Conservation (phyloP, 2,113 vertebrate species). For the Neogobius melanostomus region DNA sequence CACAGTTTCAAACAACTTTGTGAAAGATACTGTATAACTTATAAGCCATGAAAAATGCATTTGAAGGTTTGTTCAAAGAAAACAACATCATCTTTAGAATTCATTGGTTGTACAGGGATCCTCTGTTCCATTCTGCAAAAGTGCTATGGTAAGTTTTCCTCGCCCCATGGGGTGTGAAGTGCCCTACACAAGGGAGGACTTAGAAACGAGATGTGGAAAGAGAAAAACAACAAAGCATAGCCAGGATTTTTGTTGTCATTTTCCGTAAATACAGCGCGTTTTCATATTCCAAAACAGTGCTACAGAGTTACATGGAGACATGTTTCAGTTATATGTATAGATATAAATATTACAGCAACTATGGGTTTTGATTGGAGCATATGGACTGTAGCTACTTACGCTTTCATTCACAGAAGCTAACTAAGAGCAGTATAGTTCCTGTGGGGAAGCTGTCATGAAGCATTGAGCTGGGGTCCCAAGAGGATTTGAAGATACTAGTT, state of each 20-base stretch:
- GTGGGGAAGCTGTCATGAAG: too few relatives aligned
- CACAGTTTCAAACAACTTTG: neutral
- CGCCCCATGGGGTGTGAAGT: neutral
- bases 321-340: too few relatives aligned
- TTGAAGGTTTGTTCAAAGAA: constrained; percentile 1
- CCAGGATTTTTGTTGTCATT: neutral
- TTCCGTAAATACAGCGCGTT: neutral
- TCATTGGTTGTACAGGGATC: neutral
- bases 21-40: neutral
- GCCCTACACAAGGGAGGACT: neutral
- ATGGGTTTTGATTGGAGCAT: too few relatives aligned
- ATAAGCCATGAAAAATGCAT: constrained; percentile 5
- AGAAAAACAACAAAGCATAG: neutral
- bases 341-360: too few relatives aligned
- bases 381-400: too few relatives aligned
- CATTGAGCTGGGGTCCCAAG: neutral
- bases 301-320: too few relatives aligned
- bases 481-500: neutral
- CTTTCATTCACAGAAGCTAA: too few relatives aligned
- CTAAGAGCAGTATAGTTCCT: too few relatives aligned
- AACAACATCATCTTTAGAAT: neutral
- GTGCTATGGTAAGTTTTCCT: neutral
- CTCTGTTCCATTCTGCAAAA: neutral
- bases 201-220: neutral
- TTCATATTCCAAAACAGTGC: neutral